Base-by-base conservation (phyloP, 2,113 vertebrate genomes). In the Poecilia latipinna region DNA sequence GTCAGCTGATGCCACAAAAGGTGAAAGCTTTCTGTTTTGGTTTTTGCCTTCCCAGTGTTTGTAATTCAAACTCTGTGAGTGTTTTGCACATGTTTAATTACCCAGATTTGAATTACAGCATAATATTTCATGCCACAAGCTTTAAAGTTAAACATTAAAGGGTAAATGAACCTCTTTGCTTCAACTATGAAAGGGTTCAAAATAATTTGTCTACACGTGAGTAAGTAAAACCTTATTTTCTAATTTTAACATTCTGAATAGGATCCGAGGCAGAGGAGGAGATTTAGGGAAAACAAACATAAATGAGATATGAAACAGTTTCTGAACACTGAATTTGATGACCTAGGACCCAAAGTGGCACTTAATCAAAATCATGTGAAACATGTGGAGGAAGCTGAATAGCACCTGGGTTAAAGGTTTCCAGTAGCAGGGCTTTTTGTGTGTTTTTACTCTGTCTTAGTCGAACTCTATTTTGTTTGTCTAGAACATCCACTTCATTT, bases 1-100 rank as follows among this genome's bases (percentile, higher is more conserved):
- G 44, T 74, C 60, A 66, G 72, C 51, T n/a, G 70, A 76, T 19
- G 28, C 4, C 17, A 29, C 39, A 77, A 74, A 70, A 72, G 32
- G 51, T 33, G 26, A 74, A 22, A n/a, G 17, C 1, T 54, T 61
- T 22, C n/a, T 32, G 11, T 19, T 60, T 15, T 13, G 17, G 24
- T 33, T 35, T 35, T 35, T 35, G 8, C 44, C 69, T 31, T 37
- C 15, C 4, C 37, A 35, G 12, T 28, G 4, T 37, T 28, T 51
- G 26, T 65, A 61, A 60, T 35, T 44, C 26, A 17, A 60, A 22
- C 33, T 33, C 24, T 1, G 29, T 3, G 1, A 74, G 8, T 67
- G 39, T 70, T 33, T 33, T 17, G 65, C 15, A 60, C 24, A 3
- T 4, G 24, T 31, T 10, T 42, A 6, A 60, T 32, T 51, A 70